A percentile compares a stretch with the other conserved stretches of the same genome.
phyloP scores from a whole-genome alignment of 2,113 vertebrate genomes.

The Lasiurus cinereus region DNA sequence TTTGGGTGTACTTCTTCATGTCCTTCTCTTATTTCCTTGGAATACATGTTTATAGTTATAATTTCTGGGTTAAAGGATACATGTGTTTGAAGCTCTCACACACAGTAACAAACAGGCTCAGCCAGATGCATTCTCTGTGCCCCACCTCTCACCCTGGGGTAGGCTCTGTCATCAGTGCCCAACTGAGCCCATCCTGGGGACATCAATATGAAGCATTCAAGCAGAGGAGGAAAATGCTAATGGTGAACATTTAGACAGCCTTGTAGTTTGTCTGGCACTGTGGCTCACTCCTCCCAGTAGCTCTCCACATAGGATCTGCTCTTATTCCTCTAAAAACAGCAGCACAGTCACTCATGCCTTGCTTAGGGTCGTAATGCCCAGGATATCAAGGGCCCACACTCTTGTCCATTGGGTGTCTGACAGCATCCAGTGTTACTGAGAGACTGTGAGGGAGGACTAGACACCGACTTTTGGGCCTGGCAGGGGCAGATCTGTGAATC shows the following conservation, averaged over 20 bases:
- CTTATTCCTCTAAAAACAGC: too few relatives aligned
- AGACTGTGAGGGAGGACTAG: background rate
- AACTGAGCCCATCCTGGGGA: background rate
- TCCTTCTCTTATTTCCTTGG: background rate
- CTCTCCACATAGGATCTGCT: background rate
- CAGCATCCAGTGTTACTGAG: background rate
- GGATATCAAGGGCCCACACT: background rate
- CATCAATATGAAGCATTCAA: background rate
- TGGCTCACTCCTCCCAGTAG: background rate
- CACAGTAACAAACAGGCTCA: background rate
- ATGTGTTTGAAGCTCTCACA: background rate
- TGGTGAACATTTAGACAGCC: background rate
- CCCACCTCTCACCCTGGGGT: too few relatives aligned
- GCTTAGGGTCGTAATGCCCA: fast-evolving
- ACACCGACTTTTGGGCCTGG: background rate
- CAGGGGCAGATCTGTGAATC: background rate
- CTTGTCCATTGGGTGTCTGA: fast-evolving
- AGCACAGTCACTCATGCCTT: too few relatives aligned
- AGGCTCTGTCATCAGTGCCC: background rate
- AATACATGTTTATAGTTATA: background rate
- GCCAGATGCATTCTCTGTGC: background rate
- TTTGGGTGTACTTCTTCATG: background rate
- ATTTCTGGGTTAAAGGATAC: background rate
- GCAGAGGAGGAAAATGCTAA: background rate
- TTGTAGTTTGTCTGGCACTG: background rate